Evolutionary conservation across 2,888 invertebrate genomes (phyloP).

Genomic region (Lycophotia porphyrea): DNA sequence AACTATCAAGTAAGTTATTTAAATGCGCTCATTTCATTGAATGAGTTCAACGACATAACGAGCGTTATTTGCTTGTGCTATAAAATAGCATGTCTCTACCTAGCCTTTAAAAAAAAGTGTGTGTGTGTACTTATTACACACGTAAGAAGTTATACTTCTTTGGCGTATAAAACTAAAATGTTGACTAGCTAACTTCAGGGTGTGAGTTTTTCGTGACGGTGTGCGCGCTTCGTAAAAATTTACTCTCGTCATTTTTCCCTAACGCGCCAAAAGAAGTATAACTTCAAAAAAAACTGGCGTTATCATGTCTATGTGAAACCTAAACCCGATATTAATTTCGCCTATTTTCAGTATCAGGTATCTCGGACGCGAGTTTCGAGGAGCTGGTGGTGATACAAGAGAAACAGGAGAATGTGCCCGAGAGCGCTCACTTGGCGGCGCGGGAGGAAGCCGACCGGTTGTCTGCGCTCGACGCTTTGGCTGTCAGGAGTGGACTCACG

Average conservation of each 20-base stretch:
- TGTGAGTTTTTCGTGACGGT: too few species aligned
- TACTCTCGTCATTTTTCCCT: too few species aligned
- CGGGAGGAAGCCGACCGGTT: slow-evolving; percentile 86
- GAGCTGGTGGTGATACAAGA: slow-evolving; percentile 87
- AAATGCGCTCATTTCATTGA: neutral
- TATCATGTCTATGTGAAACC: neutral
- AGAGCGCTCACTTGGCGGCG: slow-evolving; percentile 81
- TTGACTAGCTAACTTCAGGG: too few species aligned
- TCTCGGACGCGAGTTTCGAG: slow-evolving; percentile 87
- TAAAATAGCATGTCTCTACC: neutral
- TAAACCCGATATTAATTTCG: neutral
- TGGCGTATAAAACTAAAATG: too few species aligned
- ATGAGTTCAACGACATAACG: too few species aligned
- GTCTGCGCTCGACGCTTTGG: slow-evolving; percentile 84
- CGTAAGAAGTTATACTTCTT: too few species aligned
- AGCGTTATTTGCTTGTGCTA: too few species aligned
- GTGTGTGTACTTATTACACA: too few species aligned
- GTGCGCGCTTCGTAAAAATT: too few species aligned
- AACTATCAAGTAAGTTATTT: slow-evolving; percentile 80
- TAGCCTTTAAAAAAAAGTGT: neutral
- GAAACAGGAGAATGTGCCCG: slow-evolving; percentile 80
- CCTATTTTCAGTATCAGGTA: slow-evolving; percentile 80
- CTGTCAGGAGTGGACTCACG: slow-evolving; percentile 80
- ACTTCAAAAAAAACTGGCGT: neutral
- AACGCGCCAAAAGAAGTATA: too few species aligned